Evolutionary conservation across 2,888 invertebrate genomes (phyloP), one percentile per base, ranked within the genome.

Genomic region (Steinernema scapterisci): DNA sequence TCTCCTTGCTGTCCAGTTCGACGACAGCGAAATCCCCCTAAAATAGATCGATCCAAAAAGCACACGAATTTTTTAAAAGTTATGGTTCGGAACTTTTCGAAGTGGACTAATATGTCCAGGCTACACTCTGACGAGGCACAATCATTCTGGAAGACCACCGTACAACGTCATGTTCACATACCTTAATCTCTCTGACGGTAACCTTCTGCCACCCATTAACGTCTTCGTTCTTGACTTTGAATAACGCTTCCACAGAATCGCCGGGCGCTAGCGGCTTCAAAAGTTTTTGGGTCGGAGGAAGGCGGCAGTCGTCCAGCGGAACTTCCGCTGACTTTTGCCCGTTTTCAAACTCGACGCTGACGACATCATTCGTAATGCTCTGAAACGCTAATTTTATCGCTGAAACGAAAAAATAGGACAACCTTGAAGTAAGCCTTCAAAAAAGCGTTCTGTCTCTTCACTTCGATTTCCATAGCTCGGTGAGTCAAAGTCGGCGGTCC

Each of bases 121-220:
- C n/a, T n/a, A n/a, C n/a, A n/a, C n/a, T n/a, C n/a, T n/a, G n/a
- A n/a, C n/a, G n/a, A n/a, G n/a, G n/a, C n/a, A n/a, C n/a, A n/a
- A n/a, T n/a, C n/a, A n/a, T n/a, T n/a, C n/a, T n/a, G n/a, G n/a
- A n/a, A n/a, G n/a, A n/a, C n/a, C n/a, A n/a, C n/a, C n/a, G n/a
- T n/a, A n/a, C n/a, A n/a, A n/a, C n/a, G n/a, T n/a, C n/a, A n/a
- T n/a, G n/a, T n/a, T n/a, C n/a, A n/a, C 56, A 38, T 44, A 80
- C 80, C 82, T 80, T 80, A 71, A 80, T 82, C 6, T 83, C 82
- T 7, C 75, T 72, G 25, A 82, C 74, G 19, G 73, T 72, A 43
- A 72, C 82, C 70, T 75, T 75, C 46, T 78, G 80, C 76, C 78
- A 81, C 5, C 63, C 74, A 27, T n/a, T 21, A 43, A 13, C 52